Base-by-base conservation (phyloP, 2,888 invertebrate species). In the Scaptodrosophila latifasciaeformis region DNA sequence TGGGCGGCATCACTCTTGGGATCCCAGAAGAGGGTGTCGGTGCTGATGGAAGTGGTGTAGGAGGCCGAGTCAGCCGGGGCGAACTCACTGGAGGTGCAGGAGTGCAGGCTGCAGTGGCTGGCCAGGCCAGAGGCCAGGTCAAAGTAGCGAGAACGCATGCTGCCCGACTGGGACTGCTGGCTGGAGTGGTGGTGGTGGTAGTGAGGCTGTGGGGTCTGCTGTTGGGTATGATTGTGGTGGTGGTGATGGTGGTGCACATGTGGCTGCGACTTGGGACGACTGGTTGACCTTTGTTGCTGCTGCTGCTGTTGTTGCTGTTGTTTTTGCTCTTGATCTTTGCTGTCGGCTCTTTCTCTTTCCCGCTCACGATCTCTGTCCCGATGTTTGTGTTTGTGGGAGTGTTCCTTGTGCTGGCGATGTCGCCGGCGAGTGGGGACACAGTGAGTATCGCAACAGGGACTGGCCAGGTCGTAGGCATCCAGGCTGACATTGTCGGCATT, bases 11-110 rank as follows among this genome's bases (percentile, higher is more conserved):
- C 86, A 60, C 84, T 86, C 42, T 87, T 88, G 1, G 88, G 88
- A 69, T 95, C 94, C 93, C 95, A 95, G 81, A 94, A 95, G 0
- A 95, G 88, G 1, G 95, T 95, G 72, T 95, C 95, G 5, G 94
- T 95, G 82, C 95, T 95, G 10, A 95, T 87, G 0, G 94, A 95
- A 10, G 94, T 95, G 17, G 93, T 93, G 80, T 95, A 95, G 39
- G 94, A 94, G 4, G 91, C 92, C 31, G 93, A 92, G 72, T 92
- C 92, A 34, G 92, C 93, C 1, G 88, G 88, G 37, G 92, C 93
- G 43, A 90, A 86, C 56, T 91, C 91, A 80, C 93, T 94, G 1
- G 93, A 93, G 0, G 93, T 92, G 77, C 93, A 94, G 0, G 94
- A 94, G 78, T 94, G 94, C 50, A 95, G 86, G 83, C 94, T 95